Evolutionary conservation across 23 tunicate species (phyloP).

Genomic region (Botrylloides violaceus): DNA sequence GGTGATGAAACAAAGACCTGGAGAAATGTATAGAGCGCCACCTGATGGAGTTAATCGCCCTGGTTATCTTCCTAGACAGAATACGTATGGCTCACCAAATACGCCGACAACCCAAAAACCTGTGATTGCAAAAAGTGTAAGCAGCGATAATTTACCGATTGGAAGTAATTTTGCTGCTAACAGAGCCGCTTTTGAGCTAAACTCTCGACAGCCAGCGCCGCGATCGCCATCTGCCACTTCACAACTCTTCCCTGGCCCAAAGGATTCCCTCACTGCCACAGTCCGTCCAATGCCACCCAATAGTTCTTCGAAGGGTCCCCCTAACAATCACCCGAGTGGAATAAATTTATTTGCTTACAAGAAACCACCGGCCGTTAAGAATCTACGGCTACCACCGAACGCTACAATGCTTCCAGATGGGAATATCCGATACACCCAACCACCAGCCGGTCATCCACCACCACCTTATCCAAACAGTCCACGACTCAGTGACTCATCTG

Average conservation of each 20-base stretch:
- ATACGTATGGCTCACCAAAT: constrained; percentile 7
- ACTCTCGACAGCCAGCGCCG: neutral
- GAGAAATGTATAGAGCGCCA: constrained; percentile 27
- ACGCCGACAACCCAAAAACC: neutral
- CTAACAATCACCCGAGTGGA: constrained; percentile 21
- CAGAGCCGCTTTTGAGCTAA: constrained; percentile 13
- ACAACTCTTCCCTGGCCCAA: constrained; percentile 34
- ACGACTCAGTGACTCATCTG: constrained; percentile 7
- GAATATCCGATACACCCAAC: constrained; percentile 68
- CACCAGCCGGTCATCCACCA: constrained; percentile 56
- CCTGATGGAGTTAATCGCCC: constrained; percentile 41
- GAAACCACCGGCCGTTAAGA: constrained; percentile 41
- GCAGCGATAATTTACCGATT: constrained; percentile 10
- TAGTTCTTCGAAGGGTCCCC: neutral
- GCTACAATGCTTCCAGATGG: constrained; percentile 74
- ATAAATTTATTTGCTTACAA: constrained; percentile 76
- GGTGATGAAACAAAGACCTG: constrained; percentile 13
- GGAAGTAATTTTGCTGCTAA: constrained; percentile 18
- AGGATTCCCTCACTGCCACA: constrained; percentile 65
- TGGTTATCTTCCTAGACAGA: constrained; percentile 17
- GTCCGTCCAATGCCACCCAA: constrained; percentile 61
- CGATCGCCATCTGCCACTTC: constrained; percentile 43
- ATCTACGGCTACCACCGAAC: constrained; percentile 29
- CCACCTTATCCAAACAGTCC: constrained; percentile 48
- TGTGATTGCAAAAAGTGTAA: neutral